Evolutionary conservation across 2,888 invertebrate species (phyloP), one percentile per base, ranked within the genome.

Genomic region (Lithodes maja): DNA sequence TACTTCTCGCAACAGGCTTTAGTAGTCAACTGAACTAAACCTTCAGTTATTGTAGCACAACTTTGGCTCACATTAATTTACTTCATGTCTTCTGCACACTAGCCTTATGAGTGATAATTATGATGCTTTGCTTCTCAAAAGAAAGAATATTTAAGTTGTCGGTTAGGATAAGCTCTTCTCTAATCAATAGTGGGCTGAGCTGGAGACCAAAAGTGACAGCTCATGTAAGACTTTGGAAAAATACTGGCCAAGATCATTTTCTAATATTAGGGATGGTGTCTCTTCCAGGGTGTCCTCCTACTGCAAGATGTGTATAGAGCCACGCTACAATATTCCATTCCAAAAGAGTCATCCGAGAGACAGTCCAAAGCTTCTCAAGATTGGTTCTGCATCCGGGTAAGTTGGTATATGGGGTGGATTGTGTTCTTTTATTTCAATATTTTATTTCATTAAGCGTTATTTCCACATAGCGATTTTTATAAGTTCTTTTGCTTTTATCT

Each of bases 301-400:
- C 94, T 97, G 89, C 96, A 96, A 94, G 96, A 96, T 93, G 95
- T 96, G 92, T 96, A 95, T 93, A 95, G 96, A 90, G 96, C 96
- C 90, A 95, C 96, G 55, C 95, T 97, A 95, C 96, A 97, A 93
- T 97, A 96, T 94, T 96, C 96, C 93, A 96, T 96, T 93, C 96
- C 96, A 12, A 96, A 95, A 93, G 95, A 96, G 92, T 90, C 90
- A 2, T 87, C 89, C 5, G 91, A 91, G 68, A 53, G 90, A 33
- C 87, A 91, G 83, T 89, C 90, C 15, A 91, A 92, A 77, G 90
- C 92, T 50, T 89, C 92, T 49, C 92, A 92, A 69, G 94, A 94
- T 92, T 94, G 94, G 94, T 93, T 93, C 91, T 94, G 93, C 93
- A 89, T 92, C 74, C 92, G 92, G 92, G 93, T 93, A 93, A 90